Base-by-base conservation (phyloP, 2,888 invertebrate species). In the Lasioglossum malachurum region DNA sequence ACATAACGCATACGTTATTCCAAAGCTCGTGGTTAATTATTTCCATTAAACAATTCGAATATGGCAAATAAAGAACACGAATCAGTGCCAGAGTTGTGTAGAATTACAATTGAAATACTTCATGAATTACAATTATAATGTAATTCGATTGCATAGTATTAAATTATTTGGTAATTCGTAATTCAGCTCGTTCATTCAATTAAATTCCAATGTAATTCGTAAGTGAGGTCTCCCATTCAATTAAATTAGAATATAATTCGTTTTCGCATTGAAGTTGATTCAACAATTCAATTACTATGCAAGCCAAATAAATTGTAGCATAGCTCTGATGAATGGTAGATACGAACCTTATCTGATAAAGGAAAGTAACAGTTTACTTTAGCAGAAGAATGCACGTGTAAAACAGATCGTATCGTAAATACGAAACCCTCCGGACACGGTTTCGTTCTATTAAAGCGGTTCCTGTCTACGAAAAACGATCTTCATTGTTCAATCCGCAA, bases 401-500 rank as follows among this genome's bases (percentile, higher is more conserved):
- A 35, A 35, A 23, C 64, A 67, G 23, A 67, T 3, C 4, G 19
- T 23, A 23, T 31, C 23, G 19, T 5, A 41, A 38, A n/a, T 23
- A 38, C 69, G 23, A n/a, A 23, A 41, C 14, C 23, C 41, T 41
- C 38, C 4, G 23, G 23, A 41, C 38, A 38, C 41, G 10, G 23
- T 38, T 57, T 38, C 69, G 5, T 71, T 71, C 38, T 41, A 38
- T 38, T 41, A 71, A 71, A 71, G n/a, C 41, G 3, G 41, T 41
- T 35, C 19, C 69, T 38, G 46, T 19, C 46, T 19, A 31, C 16
- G 31, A 10, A 49, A 46, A 31, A 49, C 73, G 73, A 49, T 49
- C 74, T 74, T 74, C 31, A 49, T 74, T 49, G 74, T 74, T 12
- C 49, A 23, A 53, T 16, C 31, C 74, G 23, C 49, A 49, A 73